Evolutionary conservation across 2,888 invertebrate species (phyloP), one percentile per base, ranked within the genome.

Genomic region (Drosophila suboccidentalis): DNA sequence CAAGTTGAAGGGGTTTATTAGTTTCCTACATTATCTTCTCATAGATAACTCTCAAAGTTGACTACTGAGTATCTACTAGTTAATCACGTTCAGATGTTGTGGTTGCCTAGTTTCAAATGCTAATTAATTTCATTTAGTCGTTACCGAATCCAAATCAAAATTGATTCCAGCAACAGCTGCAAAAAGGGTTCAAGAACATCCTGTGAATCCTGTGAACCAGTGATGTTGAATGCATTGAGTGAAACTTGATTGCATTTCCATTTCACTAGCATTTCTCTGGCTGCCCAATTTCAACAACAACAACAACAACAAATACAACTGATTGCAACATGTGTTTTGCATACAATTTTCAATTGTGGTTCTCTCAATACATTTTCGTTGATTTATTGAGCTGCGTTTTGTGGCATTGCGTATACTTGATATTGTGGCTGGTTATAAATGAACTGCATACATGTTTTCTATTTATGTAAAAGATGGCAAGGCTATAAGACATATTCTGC

Each of bases 91-190:
- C 0, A n/a, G n/a, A 26, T 26, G 1, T 43, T 43, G 6, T 43
- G 19, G 11, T 43, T 41, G 26, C 0, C 36, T 32, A 57, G 69
- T 11, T 53, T 46, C 32, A 41, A 54, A 41, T 69, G 71, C 63
- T 68, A 72, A 84, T 84, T 82, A 79, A 79, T 76, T 70, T 49
- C 50, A 64, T 15, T 66, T 66, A 22, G 19, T 13, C 6, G 17
- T 3, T 46, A 29, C 39, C 63, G 41, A 54, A 54, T 54, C 53
- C 29, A 44, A 59, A 47, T 47, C 44, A 17, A 62, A 78, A 68
- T 58, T 50, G 43, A 34, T 68, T 43, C 22, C 29, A 47, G 55
- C 41, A 59, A 39, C 29, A 49, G 43, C 53, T 50, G 43, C 26
- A 51, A 51, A 65, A 41, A n/a, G 13, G 34, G 9, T 57, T 54